Evolutionary conservation across 2,888 invertebrate species (phyloP).

Genomic region (Eilema sororculum): DNA sequence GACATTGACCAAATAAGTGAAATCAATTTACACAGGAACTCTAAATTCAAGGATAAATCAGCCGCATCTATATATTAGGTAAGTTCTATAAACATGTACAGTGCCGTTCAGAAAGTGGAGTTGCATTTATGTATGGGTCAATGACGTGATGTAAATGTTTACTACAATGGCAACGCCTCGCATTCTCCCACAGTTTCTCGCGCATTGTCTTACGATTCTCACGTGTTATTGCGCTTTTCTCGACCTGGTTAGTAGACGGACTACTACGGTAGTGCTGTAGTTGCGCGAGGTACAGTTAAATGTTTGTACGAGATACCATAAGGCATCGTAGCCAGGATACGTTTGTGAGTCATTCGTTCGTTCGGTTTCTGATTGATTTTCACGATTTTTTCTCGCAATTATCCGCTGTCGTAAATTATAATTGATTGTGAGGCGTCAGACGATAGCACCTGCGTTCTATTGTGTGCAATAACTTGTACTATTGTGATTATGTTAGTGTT

Average conservation of each 20-base stretch:
- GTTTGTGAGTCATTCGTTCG: conserved; percentile 62
- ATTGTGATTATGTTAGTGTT: conserved; percentile 62
- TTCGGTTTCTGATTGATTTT: conserved; percentile 59
- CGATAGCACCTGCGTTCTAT: conserved; percentile 23
- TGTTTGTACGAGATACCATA: conserved; percentile 53
- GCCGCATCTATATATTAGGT: conserved; percentile 55
- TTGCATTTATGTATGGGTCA: conserved; percentile 61
- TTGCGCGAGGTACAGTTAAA: conserved; percentile 56
- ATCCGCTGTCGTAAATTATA: conserved; percentile 39
- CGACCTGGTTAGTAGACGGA: conserved; percentile 58
- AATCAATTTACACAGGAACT: conserved; percentile 59
- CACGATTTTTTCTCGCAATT: conserved; percentile 54
- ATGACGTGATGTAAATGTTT: conserved; percentile 85
- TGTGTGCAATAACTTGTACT: conserved; percentile 34
- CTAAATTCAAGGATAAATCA: conserved; percentile 48
- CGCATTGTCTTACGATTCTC: conserved; percentile 81
- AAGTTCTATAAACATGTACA: conserved; percentile 55
- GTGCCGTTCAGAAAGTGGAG: conserved; percentile 57
- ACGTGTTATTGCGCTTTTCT: conserved; percentile 72
- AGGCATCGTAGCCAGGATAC: conserved; percentile 43
- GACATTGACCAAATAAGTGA: conserved; percentile 62
- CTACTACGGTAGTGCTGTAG: conserved; percentile 47
- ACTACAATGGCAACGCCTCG: conserved; percentile 87
- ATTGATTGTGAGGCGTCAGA: conserved; percentile 30
- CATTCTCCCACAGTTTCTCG: conserved; percentile 83